Base-by-base conservation (phyloP, 2,888 invertebrate genomes). In the Caenorhabditis virilis region DNA sequence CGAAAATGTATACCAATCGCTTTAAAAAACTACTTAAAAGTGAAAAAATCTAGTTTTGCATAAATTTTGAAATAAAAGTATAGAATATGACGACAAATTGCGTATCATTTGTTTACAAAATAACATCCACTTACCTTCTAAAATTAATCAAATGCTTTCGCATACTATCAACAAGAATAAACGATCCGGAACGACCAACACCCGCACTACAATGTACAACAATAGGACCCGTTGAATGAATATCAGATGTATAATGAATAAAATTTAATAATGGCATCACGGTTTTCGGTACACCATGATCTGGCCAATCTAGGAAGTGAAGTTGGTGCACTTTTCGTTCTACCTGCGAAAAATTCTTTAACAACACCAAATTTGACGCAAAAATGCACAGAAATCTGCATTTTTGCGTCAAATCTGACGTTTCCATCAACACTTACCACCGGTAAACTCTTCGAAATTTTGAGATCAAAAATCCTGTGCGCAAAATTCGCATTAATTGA, bases 161-260 rank as follows among this genome's bases (percentile, higher is more conserved):
- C 69, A 81, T 77, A 33, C 75, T 74, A 56, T 81, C 81, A 20
- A 81, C 74, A 9, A 81, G 67, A 53, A 82, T 82, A 48, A 68
- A 82, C 1, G 78, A 77, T 7, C 81, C 81, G 16, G 80, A 79
- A 35, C 81, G 63, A 22, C 81, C 81, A 16, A 81, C 79, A 23
- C 81, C 81, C 16, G 81, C 81, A 51, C 79, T 80, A 63, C 80
- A 80, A 62, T 80, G 80, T 13, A 80, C 80, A 18, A 80, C 72
- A 39, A 79, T 65, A 2, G 80, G 79, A 41, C 80, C 79, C 11
- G 77, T 78, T 1, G 78, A 63, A 51, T 79, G 78, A 54, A 80
- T 77, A 54, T 82, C 78, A 1, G 80, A 71, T 11, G 76, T 71
- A 48, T 74, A 79, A 56, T 82, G 75, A 30, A 79, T 59, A 51